These are phyloP conservation scores for Rhimphoctona megacephalus DNA, from an alignment of 2,888 invertebrate genomes.

Conservation along the genomic window DNA sequence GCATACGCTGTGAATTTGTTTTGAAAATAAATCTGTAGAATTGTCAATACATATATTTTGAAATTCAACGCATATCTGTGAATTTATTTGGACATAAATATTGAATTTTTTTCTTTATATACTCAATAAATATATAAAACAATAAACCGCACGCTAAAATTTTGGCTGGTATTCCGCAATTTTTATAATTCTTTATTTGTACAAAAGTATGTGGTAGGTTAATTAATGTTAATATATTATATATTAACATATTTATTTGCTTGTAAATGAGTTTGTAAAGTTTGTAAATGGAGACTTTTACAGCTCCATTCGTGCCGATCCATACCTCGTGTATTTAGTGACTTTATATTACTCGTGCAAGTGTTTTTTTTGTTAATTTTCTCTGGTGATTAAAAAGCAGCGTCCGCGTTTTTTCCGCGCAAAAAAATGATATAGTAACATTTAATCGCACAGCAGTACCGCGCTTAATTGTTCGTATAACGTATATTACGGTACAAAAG, in stretches of 20 bases:
- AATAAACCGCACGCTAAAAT: not conserved
- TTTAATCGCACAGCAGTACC: conserved; percentile 5
- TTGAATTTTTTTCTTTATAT: not conserved
- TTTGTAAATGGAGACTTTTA: not conserved
- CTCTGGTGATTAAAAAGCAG: not conserved
- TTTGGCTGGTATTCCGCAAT: not conserved
- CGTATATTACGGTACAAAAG: conserved; percentile 3
- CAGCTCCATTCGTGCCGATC: not conserved
- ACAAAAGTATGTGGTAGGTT: not conserved
- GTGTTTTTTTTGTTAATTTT: conserved; percentile 2
- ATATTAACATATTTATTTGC: not conserved
- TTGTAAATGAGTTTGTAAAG: no score
- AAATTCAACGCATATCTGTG: no score
- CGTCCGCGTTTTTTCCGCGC: not conserved
- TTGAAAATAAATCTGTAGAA: no score
- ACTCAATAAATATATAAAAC: not conserved
- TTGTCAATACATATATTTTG: no score
- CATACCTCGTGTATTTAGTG: not conserved
- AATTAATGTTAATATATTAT: not conserved
- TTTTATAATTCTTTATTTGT: not conserved
- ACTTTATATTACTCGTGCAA: not conserved
- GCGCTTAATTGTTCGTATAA: conserved; percentile 15
- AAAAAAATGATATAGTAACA: not conserved
- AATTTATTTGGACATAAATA: no score
- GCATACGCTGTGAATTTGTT: no score